phyloP scores from a whole-genome alignment of 2,113 vertebrate genomes.

The Zapus hudsonius region DNA sequence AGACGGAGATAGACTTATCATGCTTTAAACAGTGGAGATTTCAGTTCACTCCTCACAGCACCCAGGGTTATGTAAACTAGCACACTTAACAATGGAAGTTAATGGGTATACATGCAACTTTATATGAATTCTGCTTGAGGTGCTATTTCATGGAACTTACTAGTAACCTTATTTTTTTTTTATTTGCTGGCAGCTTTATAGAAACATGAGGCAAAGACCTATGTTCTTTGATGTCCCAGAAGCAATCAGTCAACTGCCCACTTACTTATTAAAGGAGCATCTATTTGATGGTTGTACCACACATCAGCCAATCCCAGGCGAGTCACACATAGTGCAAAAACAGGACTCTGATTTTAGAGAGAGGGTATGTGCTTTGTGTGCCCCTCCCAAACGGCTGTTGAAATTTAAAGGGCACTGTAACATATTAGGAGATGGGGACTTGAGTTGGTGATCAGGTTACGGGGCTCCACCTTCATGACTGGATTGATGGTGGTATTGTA shows the following conservation, averaged over 20 bases:
- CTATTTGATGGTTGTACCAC: background rate
- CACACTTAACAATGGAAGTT: background rate
- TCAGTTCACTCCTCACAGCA: background rate
- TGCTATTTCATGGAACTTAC: slow-evolving; percentile 27
- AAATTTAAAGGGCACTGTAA: background rate
- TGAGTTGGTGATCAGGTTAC: background rate
- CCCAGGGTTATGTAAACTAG: background rate
- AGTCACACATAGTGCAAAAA: background rate
- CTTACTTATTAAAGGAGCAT: background rate
- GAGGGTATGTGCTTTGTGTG: background rate
- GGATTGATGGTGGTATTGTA: background rate
- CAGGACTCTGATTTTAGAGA: background rate
- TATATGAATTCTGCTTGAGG: slow-evolving; percentile 4
- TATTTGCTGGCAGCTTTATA: background rate
- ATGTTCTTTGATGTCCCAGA: background rate
- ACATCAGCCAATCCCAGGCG: background rate
- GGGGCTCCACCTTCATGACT: background rate
- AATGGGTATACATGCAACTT: background rate
- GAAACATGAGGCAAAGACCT: background rate
- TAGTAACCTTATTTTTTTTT: background rate
- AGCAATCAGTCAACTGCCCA: background rate
- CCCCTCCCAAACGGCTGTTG: background rate
- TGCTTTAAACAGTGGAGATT: background rate
- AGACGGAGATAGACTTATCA: background rate
- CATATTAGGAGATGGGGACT: background rate